phyloP scores from a whole-genome alignment of 2,113 vertebrate species.

The Gallinago jamesoni region DNA sequence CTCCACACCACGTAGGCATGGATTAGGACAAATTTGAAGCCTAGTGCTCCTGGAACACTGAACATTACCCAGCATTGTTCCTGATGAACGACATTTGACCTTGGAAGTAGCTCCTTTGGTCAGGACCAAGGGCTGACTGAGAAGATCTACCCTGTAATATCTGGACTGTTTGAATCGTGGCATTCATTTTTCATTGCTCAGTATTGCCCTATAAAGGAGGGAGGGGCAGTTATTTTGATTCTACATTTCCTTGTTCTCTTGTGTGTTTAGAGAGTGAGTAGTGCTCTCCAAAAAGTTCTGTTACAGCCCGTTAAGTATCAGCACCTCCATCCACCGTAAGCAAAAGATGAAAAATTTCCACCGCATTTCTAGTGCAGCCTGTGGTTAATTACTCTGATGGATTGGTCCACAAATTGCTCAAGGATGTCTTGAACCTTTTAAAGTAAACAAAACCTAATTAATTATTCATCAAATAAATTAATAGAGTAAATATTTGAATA shows the following conservation, averaged over 20 bases:
- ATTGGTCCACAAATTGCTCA: not conserved
- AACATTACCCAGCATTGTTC: not conserved
- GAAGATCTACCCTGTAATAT: not conserved
- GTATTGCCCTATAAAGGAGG: not conserved
- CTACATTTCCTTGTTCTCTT: not conserved
- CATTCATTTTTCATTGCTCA: not conserved
- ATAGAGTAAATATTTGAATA: not conserved
- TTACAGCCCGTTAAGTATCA: not conserved
- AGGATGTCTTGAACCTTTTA: not conserved
- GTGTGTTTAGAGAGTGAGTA: not conserved
- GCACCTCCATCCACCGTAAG: not conserved
- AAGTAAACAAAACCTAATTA: constrained; percentile 6
- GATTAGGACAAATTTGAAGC: not conserved
- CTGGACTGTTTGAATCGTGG: not conserved
- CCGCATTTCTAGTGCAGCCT: not conserved
- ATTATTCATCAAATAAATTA: not conserved
- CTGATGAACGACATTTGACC: not conserved
- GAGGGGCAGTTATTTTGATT: not conserved
- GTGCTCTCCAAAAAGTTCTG: not conserved
- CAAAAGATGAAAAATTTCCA: not conserved
- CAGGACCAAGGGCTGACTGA: not conserved
- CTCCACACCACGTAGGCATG: rapidly evolving
- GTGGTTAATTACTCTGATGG: not conserved
- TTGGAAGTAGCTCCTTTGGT: not conserved
- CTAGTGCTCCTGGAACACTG: not conserved